These are phyloP conservation scores for Drosophila quinaria DNA, from an alignment of 2,888 invertebrate genomes.

Conservation along the genomic window DNA sequence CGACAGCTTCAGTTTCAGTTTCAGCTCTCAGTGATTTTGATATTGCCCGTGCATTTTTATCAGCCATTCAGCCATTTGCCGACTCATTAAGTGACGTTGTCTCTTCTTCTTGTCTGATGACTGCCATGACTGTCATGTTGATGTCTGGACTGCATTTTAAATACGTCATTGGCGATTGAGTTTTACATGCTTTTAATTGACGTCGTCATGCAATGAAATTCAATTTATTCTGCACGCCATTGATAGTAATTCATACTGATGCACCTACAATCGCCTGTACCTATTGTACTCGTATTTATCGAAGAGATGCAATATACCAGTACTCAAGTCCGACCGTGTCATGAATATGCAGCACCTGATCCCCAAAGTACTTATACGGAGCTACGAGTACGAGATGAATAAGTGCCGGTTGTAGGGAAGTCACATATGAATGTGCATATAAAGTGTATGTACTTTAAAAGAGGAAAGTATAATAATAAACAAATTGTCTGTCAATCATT, in stretches of 20 bases:
- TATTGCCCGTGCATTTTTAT: constrained; percentile 76
- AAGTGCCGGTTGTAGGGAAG: background rate
- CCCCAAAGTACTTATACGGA: constrained; percentile 1
- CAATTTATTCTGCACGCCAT: constrained; percentile 80
- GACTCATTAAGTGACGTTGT: constrained; percentile 76
- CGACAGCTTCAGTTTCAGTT: constrained; percentile 25
- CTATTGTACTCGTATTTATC: constrained; percentile 4
- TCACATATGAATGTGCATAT: background rate
- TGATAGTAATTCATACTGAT: constrained; percentile 77
- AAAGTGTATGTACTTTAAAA: background rate
- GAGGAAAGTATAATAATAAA: background rate
- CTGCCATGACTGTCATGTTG: constrained; percentile 27
- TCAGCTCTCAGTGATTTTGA: constrained; percentile 58
- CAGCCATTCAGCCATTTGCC: constrained; percentile 82
- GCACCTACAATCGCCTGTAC: constrained; percentile 22
- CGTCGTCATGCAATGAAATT: constrained; percentile 83
- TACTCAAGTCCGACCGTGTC: constrained; percentile 21
- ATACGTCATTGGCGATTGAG: constrained; percentile 83
- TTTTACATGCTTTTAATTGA: constrained; percentile 84
- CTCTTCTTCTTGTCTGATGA: constrained; percentile 18
- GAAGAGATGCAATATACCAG: constrained; percentile 9
- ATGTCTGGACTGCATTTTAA: constrained; percentile 48
- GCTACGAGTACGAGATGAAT: background rate
- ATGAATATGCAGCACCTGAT: constrained; percentile 41
- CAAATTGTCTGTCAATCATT: background rate